These are phyloP conservation scores for Drosophila ochracea DNA, from an alignment of 2,888 invertebrate species.

Conservation along the genomic window DNA sequence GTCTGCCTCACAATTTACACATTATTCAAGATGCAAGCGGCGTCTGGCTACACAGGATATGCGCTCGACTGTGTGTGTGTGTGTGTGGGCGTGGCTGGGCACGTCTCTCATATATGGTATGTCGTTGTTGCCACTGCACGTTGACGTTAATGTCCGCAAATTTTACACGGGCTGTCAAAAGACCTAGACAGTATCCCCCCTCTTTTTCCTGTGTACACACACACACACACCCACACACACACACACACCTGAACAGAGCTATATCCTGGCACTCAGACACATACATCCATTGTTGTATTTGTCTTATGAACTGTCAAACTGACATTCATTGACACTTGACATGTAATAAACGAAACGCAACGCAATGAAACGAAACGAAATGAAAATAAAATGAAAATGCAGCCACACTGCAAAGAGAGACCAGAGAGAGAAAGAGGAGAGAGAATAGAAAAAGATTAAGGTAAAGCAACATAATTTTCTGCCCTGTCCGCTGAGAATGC, in stretches of 20 bases:
- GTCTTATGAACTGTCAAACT: slow-evolving; percentile 75
- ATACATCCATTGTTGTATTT: slow-evolving; percentile 63
- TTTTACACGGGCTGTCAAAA: slow-evolving; percentile 49
- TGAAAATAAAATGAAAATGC: slow-evolving; percentile 42
- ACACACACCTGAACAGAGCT: slow-evolving; percentile 13
- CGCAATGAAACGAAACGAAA: slow-evolving; percentile 41
- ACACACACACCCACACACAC: not conserved
- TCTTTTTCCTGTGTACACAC: not conserved
- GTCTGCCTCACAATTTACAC: slow-evolving; percentile 38
- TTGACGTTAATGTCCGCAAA: slow-evolving; percentile 71
- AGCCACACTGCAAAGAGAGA: not conserved
- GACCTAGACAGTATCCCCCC: slow-evolving; percentile 5
- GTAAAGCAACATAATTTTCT: not conserved
- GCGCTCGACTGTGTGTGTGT: slow-evolving; percentile 6
- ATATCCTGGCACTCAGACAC: slow-evolving; percentile 28
- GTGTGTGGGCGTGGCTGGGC: slow-evolving; percentile 23
- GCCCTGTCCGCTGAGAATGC: slow-evolving; percentile 28
- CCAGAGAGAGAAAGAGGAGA: not conserved
- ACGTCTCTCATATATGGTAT: slow-evolving; percentile 54
- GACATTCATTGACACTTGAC: slow-evolving; percentile 75
- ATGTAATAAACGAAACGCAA: slow-evolving; percentile 72
- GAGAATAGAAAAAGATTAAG: not conserved
- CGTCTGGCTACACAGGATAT: slow-evolving; percentile 32
- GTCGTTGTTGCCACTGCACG: slow-evolving; percentile 43
- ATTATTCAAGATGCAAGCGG: slow-evolving; percentile 53